phyloP scores from a whole-genome alignment of 1,140 invertebrate genomes.

The Neomicropteryx cornuta region DNA sequence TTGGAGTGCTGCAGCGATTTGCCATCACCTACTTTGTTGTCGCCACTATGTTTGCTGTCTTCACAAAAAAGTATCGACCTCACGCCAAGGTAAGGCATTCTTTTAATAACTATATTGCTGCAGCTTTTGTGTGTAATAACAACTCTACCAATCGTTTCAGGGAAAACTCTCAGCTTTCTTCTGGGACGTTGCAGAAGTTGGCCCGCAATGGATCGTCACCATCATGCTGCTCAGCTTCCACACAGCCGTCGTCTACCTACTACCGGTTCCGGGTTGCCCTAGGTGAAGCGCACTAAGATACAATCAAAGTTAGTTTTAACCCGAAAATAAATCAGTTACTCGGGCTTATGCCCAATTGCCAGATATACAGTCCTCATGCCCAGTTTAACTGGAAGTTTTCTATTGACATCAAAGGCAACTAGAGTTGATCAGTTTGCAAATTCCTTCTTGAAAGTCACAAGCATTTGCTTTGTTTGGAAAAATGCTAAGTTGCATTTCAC shows the following conservation, averaged over 20 bases:
- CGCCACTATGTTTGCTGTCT: conserved; percentile 54
- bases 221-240: conserved; percentile 50
- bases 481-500: too few species aligned
- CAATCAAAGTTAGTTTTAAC: background rate
- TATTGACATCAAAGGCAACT: too few species aligned
- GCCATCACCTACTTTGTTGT: conserved; percentile 67
- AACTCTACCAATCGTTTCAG: too few species aligned
- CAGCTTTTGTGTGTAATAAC: too few species aligned
- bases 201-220: conserved; percentile 59
- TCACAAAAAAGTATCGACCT: conserved; percentile 34
- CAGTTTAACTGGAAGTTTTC: too few species aligned
- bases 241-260: conserved; percentile 55
- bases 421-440: too few species aligned
- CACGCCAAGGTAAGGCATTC: conserved; percentile 30
- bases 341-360: too few species aligned
- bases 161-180: conserved; percentile 22
- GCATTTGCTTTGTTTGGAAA: too few species aligned
- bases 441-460: too few species aligned
- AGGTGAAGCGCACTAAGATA: conserved; percentile 33
- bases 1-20: conserved; percentile 78
- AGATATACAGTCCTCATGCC: too few species aligned
- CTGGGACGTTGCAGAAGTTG: conserved; percentile 39
- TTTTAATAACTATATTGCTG: too few species aligned
- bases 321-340: background rate
- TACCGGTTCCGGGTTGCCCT: conserved; percentile 65